Base-by-base conservation (phyloP, 2,888 invertebrate species). In the Gastracanthus pulcherrimus region DNA sequence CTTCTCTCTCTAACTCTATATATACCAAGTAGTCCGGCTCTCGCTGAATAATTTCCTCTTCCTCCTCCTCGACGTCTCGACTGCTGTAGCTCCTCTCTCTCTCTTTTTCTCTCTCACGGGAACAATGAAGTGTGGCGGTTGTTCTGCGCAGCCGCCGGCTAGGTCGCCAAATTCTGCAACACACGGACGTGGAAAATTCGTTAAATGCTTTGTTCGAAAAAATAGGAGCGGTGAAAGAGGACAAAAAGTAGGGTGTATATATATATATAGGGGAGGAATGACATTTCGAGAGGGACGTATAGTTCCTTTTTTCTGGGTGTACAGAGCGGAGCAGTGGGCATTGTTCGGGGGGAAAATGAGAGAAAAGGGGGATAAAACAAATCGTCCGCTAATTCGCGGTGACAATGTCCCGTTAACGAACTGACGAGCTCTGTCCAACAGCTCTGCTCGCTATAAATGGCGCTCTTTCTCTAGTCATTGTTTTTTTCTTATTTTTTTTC, bases 121-220 rank as follows among this genome's bases (percentile, higher is more conserved):
- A 86, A 86, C 85, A 87, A 86, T 86, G 84, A 84, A 84, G 84
- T 85, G 45, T 48, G 71, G 55, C 64, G 58, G 45, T 58, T 19
- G 55, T 62, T 36, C 60, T 70, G 85, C 86, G 80, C 82, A 85
- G 87, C 90, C 90, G 81, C 83, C 86, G 87, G 91, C 89, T 90
- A 90, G 89, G 91, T 90, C 87, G 91, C 90, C 88, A 91, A 87
- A 84, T 89, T 91, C 91, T 91, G 91, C 78, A 91, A 91, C 89
- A 85, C 45, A 80, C 70, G 55, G 64, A 70, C n/a, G n/a, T n/a
- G n/a, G n/a, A 86, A 85, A 86, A 84, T 86, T 82, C 64, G 74
- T 87, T 86, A 85, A 87, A 87, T 70, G 75, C 78, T 83, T 85
- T 84, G 84, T 84, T 41, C 81, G 82, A 7, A 83, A 77, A 84